Evolutionary conservation across 1,140 invertebrate genomes (phyloP).

Genomic region (Bombus pascuorum): DNA sequence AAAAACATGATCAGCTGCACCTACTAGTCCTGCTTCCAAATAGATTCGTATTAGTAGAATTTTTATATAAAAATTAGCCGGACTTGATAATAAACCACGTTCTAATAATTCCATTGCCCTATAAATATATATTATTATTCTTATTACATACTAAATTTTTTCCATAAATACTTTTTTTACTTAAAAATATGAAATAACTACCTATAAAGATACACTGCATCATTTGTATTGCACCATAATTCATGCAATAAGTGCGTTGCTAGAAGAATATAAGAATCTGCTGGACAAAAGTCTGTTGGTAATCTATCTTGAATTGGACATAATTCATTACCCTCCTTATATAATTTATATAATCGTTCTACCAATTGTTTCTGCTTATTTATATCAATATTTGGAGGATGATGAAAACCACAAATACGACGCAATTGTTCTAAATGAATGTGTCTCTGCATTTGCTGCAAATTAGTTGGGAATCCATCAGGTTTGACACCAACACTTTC

Average conservation of each 20-base stretch:
- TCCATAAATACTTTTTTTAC: background rate
- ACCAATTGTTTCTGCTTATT: constrained; percentile 74
- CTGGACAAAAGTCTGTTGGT: constrained; percentile 85
- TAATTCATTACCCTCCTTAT: constrained; percentile 75
- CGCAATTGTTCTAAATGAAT: constrained; percentile 88
- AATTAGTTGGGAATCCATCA: constrained; percentile 71
- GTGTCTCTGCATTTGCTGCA: constrained; percentile 88
- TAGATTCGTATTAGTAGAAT: constrained; percentile 85
- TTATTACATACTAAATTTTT: background rate
- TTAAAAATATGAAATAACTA: constrained; percentile 49
- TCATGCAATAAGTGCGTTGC: constrained; percentile 91
- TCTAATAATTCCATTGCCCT: constrained; percentile 82
- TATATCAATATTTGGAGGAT: constrained; percentile 71
- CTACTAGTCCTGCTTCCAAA: constrained; percentile 79
- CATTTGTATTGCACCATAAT: constrained; percentile 84
- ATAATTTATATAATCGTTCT: constrained; percentile 75
- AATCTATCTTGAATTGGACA: constrained; percentile 82
- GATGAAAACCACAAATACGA: constrained; percentile 86
- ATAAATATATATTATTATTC: constrained; percentile 39
- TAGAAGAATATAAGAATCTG: constrained; percentile 90
- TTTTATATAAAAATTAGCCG: constrained; percentile 86
- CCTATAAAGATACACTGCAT: constrained; percentile 83
- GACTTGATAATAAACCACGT: constrained; percentile 83
- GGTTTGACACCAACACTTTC: constrained; percentile 73
- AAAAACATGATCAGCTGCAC: constrained; percentile 77